Base-by-base conservation (phyloP, 2,113 vertebrate species). In the Picathartes gymnocephalus region DNA sequence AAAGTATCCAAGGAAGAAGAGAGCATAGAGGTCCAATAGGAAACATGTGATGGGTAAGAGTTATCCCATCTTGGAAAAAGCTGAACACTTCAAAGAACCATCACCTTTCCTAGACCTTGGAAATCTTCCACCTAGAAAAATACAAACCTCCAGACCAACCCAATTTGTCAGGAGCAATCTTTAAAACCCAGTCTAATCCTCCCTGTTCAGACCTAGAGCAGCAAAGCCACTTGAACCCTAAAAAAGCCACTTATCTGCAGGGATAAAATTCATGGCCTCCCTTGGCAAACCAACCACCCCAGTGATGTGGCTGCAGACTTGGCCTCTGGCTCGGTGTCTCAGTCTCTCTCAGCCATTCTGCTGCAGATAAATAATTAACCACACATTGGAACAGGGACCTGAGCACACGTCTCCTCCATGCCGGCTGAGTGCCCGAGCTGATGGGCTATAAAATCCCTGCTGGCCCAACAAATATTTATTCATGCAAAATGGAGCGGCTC, bases 321-420 rank as follows among this genome's bases (percentile, higher is more conserved):
- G 92, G 90, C 92, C 94, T 91, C 91, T 89, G 88, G 92, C 94
- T 92, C 65, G 60, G 64, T 60, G 60, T 71, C 80, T 86, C 81
- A 6, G 76, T 10, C 47, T 78, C 57, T 84, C 80, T 20, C 80
- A 11, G 83, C 88, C 88, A 33, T 90, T 74, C 88, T 94, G 91
- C 89, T 91, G 77, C 88, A 51, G 91, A 91, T 92, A 81, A 96
- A 96, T 93, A 92, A 96, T 95, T 93, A 86, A 95, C 66, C 10
- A 74, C 6, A 1, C 1, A 0, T 39, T 93, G 95, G 90, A 95
- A 88, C 54, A 19, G 65, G n/a, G 69, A 66, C 78, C 69, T 31
- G 87, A 81, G 27, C 93, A 73, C 71, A 19, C 25, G 0, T 70
- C 90, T 56, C 76, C 92, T 90, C 79, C 92, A 93, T 28, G 71